phyloP scores from a whole-genome alignment of 2,888 invertebrate species.

The Eulithis testata region DNA sequence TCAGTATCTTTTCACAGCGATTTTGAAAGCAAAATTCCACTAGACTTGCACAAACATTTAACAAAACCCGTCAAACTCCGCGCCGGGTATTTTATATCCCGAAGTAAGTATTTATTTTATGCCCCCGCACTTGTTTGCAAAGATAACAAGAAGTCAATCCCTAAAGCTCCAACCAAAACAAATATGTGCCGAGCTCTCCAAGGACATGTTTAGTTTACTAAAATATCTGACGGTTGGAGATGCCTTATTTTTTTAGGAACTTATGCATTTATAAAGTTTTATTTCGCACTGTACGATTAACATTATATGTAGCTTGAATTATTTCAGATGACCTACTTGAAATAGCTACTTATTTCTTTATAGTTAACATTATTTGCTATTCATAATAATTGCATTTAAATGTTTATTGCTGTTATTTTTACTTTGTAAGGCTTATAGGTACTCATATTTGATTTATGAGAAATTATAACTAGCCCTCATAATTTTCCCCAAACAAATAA shows the following conservation, averaged over 20 bases:
- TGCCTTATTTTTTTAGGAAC: constrained; percentile 22
- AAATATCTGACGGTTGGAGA: constrained; percentile 26
- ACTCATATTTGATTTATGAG: not conserved
- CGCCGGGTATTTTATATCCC: constrained; percentile 34
- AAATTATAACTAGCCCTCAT: constrained; percentile 16
- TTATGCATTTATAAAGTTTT: constrained; percentile 6
- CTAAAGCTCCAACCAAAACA: constrained; percentile 69
- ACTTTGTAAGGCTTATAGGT: too few species aligned
- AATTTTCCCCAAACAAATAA: constrained; percentile 30
- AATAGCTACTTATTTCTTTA: not conserved
- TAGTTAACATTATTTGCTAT: too few species aligned
- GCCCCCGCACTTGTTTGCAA: constrained; percentile 68
- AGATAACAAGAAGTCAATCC: constrained; percentile 75
- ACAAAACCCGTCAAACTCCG: constrained; percentile 26
- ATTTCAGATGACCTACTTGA: not conserved
- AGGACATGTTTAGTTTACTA: constrained; percentile 58
- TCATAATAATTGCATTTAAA: too few species aligned
- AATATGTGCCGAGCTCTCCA: constrained; percentile 74
- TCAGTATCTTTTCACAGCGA: constrained; percentile 4
- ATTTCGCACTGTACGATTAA: not conserved
- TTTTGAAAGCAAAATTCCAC: constrained; percentile 9
- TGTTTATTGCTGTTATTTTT: too few species aligned
- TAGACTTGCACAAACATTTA: constrained; percentile 32
- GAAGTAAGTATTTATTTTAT: constrained; percentile 21
- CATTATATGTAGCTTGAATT: not conserved